Percentiles rank a stretch among this genome's conserved stretches.
Evolutionary conservation across 1,140 invertebrate genomes (phyloP).

Genomic region (Brachionus angularis): DNA sequence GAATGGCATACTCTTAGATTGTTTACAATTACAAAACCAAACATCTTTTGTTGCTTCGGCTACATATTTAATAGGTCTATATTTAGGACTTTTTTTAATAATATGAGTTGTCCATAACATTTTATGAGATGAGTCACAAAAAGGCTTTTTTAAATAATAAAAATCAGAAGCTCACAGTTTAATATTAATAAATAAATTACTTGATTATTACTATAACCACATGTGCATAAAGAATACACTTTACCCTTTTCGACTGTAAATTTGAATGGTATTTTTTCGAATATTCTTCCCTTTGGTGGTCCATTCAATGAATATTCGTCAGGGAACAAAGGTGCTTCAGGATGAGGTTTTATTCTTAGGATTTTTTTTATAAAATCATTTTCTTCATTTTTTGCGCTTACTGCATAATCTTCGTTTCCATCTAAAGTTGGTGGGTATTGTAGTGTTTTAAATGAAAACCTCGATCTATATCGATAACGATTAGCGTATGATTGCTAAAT

Average conservation of each 20-base stretch:
- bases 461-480: slow-evolving; percentile 9
- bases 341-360: slow-evolving; percentile 45
- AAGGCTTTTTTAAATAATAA: slow-evolving; percentile 64
- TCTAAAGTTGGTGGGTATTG: slow-evolving; percentile 9
- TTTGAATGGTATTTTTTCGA: slow-evolving; percentile 81
- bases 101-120: slow-evolving; percentile 63
- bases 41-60: slow-evolving; percentile 86
- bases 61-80: slow-evolving; percentile 71
- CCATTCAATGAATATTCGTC: slow-evolving; percentile 47
- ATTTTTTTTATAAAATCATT: slow-evolving; percentile 37
- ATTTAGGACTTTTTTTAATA: slow-evolving; percentile 52
- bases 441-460: slow-evolving; percentile 5
- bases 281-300: slow-evolving; percentile 50
- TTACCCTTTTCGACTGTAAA: slow-evolving; percentile 70
- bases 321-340: slow-evolving; percentile 48
- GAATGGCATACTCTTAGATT: slow-evolving; percentile 85
- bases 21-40: slow-evolving; percentile 97
- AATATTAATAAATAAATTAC: slow-evolving; percentile 51
- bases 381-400: slow-evolving; percentile 42
- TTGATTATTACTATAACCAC: slow-evolving; percentile 80
- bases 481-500: slow-evolving; percentile 20
- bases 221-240: slow-evolving; percentile 86
- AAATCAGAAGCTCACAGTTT: not conserved
- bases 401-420: slow-evolving; percentile 22
- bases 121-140: slow-evolving; percentile 89